These are phyloP conservation scores for Manduca sexta DNA, from an alignment of 1,140 invertebrate species.

Conservation along the genomic window DNA sequence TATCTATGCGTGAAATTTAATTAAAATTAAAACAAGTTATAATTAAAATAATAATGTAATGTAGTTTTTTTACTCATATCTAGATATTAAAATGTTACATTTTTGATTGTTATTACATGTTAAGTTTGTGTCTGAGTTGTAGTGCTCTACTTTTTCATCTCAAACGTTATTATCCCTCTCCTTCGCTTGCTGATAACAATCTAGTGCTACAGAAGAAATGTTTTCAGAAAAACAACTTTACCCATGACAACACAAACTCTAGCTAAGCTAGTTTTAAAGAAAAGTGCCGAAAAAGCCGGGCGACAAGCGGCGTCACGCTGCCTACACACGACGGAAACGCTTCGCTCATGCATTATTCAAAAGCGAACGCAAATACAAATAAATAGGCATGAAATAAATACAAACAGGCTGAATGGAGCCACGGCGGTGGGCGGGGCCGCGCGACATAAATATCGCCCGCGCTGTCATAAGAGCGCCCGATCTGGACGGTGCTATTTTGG, in stretches of 20 bases:
- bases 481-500: constrained; percentile 56
- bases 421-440: constrained; percentile 58
- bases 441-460: constrained; percentile 66
- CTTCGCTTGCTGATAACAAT: no score
- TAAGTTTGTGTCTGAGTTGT: no score
- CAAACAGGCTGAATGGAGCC: constrained; percentile 68
- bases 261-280: background rate
- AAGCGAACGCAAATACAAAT: constrained; percentile 69
- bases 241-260: background rate
- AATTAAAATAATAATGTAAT: no score
- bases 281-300: constrained; percentile 20
- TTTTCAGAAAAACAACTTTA: no score
- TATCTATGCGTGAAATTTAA: no score
- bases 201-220: no score
- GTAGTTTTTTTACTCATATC: no score
- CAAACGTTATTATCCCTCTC: no score
- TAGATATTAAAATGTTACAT: no score
- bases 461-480: constrained; percentile 58
- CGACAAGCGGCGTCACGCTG: constrained; percentile 59
- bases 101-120: no score
- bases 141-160: no score
- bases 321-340: constrained; percentile 68
- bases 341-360: constrained; percentile 69
- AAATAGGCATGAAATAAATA: constrained; percentile 71
- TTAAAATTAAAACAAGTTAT: no score